These are phyloP conservation scores for Picathartes gymnocephalus DNA, from an alignment of 2,113 vertebrate species.

Conservation along the genomic window DNA sequence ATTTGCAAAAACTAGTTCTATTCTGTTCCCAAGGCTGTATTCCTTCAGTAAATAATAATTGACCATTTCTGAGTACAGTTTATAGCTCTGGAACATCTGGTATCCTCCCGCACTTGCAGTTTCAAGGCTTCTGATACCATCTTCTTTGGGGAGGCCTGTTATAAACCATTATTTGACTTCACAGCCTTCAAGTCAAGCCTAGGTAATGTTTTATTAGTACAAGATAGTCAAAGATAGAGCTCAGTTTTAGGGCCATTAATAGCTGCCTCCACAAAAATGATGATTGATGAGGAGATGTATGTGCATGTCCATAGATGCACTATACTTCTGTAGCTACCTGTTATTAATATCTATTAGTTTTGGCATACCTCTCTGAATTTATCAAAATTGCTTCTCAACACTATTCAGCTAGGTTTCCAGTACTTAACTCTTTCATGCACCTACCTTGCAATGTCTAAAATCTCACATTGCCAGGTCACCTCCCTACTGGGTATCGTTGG, in stretches of 20 bases:
- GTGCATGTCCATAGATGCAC: background rate
- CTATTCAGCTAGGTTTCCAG: background rate
- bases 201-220: background rate
- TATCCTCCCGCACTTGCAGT: background rate
- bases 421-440: background rate
- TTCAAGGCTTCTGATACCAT: background rate
- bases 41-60: background rate
- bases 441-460: background rate
- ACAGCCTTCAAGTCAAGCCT: background rate
- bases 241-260: background rate
- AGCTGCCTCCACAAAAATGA: background rate
- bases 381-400: background rate
- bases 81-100: background rate
- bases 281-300: background rate
- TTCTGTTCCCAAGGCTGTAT: background rate
- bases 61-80: background rate
- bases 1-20: background rate
- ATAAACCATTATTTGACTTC: background rate
- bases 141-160: background rate
- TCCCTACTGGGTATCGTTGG: background rate
- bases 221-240: background rate
- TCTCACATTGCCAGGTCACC: fast-evolving
- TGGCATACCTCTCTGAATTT: background rate
- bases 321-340: background rate
- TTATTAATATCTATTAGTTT: background rate